Evolutionary conservation across 2,797 vertebrate genomes (phyloP).

Genomic region (Gymnothorax javanicus): DNA sequence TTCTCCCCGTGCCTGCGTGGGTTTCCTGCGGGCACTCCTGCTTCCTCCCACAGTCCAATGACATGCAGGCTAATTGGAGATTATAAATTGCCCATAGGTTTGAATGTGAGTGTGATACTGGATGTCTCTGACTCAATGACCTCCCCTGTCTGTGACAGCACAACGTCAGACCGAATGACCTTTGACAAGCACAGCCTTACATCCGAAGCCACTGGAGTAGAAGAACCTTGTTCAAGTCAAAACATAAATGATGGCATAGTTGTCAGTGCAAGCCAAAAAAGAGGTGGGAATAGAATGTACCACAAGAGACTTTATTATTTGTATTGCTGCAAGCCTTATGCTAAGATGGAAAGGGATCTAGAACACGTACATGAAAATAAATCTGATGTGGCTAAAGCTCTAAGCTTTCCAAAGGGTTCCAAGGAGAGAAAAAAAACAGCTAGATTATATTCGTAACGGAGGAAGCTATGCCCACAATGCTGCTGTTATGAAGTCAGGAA

Average conservation of each 20-base stretch:
- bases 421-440: no score
- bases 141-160: slow-evolving; percentile 19
- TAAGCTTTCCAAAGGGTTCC: no score
- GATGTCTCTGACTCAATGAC: not conserved
- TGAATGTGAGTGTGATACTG: no score
- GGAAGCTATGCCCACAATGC: slow-evolving; percentile 48
- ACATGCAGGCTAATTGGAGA: no score
- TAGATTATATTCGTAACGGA: slow-evolving; percentile 45
- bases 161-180: slow-evolving; percentile 2
- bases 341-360: slow-evolving; percentile 42
- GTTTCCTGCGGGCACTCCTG: no score
- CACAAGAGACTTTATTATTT: slow-evolving; percentile 44
- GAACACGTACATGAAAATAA: slow-evolving; percentile 32
- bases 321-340: slow-evolving; percentile 32
- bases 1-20: no score
- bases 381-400: slow-evolving; percentile 40
- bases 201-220: not conserved
- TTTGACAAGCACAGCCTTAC: not conserved
- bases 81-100: no score
- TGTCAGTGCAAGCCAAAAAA: slow-evolving; percentile 33
- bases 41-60: no score
- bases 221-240: slow-evolving; percentile 33
- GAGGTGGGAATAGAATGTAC: slow-evolving; percentile 35
- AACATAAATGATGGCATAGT: slow-evolving; percentile 10
- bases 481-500: slow-evolving; percentile 39